Percentiles rank a stretch among this genome's conserved stretches.
Evolutionary conservation across 2,113 vertebrate species (phyloP).

Genomic region (Coracopsis vasa): DNA sequence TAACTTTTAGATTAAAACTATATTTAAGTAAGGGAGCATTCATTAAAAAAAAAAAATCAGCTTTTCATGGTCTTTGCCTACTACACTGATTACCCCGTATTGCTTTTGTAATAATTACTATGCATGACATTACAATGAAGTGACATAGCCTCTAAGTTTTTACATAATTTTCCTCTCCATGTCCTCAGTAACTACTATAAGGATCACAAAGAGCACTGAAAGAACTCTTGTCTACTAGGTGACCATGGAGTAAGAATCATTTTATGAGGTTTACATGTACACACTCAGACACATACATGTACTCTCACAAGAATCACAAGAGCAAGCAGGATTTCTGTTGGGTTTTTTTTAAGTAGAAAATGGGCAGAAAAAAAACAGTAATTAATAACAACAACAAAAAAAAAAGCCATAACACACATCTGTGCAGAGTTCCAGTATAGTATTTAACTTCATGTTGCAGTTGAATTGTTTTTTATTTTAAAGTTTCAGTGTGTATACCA

Average conservation of each 20-base stretch:
- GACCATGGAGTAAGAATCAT: neutral
- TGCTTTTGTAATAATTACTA: neutral
- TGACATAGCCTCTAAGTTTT: neutral
- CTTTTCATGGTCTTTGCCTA: neutral
- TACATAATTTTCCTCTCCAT: neutral
- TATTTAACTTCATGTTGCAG: rapidly evolving
- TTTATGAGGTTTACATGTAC: rapidly evolving
- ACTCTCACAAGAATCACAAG: neutral
- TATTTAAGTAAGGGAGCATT: neutral
- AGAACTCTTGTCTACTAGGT: neutral
- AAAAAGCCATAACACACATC: neutral
- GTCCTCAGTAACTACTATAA: neutral
- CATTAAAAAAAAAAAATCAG: neutral
- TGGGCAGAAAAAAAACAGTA: neutral
- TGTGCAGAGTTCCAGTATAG: neutral
- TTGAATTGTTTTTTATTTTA: neutral
- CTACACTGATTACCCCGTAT: neutral
- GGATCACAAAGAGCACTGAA: neutral
- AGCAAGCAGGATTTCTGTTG: neutral
- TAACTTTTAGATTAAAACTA: neutral
- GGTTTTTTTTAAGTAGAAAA: neutral
- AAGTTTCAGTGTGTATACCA: neutral
- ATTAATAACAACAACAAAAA: neutral
- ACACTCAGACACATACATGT: neutral
- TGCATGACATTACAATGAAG: neutral